These are phyloP conservation scores for Magallana nippona DNA, from an alignment of 2,888 invertebrate genomes.

Conservation along the genomic window DNA sequence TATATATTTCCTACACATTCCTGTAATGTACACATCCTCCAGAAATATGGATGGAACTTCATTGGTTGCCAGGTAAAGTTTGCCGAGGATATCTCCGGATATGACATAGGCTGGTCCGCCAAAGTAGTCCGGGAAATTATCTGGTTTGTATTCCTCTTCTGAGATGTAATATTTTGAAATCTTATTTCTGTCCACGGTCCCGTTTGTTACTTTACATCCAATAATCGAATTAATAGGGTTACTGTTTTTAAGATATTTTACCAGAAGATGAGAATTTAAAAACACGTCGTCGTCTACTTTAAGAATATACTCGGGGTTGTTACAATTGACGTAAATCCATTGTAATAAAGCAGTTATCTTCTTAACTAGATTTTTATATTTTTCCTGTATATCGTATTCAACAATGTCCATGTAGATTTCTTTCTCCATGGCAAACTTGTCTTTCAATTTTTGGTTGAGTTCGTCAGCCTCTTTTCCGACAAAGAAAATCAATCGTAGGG, in stretches of 20 bases:
- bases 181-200: neutral
- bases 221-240: neutral
- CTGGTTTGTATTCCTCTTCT: neutral
- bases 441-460: neutral
- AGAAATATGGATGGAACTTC: neutral
- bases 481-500: neutral
- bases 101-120: neutral
- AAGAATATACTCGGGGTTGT: neutral
- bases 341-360: neutral
- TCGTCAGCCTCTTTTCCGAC: neutral
- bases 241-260: neutral
- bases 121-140: neutral
- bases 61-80: neutral
- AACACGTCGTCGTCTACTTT: slow-evolving; percentile 7
- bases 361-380: neutral
- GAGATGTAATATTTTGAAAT: slow-evolving; percentile 27
- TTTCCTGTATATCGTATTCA: neutral
- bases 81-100: neutral
- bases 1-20: neutral
- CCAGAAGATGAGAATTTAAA: neutral
- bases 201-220: slow-evolving; percentile 3
- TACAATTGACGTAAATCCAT: neutral
- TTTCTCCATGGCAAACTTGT: neutral
- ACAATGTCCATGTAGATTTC: neutral
- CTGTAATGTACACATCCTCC: neutral